A percentile compares a stretch with the other conserved stretches of the same genome.
phyloP scores from a whole-genome alignment of 2,888 invertebrate species.

The Scaptodrosophila latifasciaeformis region DNA sequence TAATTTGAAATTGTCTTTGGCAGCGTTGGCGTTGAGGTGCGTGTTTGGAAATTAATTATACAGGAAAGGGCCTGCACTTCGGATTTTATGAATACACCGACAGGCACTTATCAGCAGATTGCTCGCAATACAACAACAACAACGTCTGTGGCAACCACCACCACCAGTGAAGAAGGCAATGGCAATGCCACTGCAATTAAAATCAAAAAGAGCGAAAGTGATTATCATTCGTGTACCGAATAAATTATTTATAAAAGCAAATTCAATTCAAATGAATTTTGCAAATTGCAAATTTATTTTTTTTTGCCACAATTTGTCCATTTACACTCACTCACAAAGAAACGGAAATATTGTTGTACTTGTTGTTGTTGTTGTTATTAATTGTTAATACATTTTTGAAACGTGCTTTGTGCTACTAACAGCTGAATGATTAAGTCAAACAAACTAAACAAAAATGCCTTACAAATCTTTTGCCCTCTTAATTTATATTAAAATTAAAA shows the following conservation, averaged over 20 bases:
- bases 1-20: not conserved
- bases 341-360: slow-evolving; percentile 32
- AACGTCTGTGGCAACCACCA: slow-evolving; percentile 27
- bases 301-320: too few relatives aligned
- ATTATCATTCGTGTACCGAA: slow-evolving; percentile 74
- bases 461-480: too few relatives aligned
- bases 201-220: slow-evolving; percentile 65
- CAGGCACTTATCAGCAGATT: slow-evolving; percentile 31
- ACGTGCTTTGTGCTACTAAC: slow-evolving; percentile 19
- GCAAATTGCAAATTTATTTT: too few relatives aligned
- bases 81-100: slow-evolving; percentile 45
- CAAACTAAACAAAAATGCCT: too few relatives aligned
- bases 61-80: slow-evolving; percentile 56
- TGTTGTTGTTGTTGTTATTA: slow-evolving; percentile 41
- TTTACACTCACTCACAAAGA: not conserved
- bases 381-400: slow-evolving; percentile 10
- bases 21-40: slow-evolving; percentile 84
- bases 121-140: slow-evolving; percentile 32
- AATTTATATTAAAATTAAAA: too few relatives aligned
- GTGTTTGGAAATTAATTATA: slow-evolving; percentile 88
- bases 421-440: slow-evolving; percentile 9
- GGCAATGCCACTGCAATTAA: slow-evolving; percentile 36
- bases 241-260: slow-evolving; percentile 40
- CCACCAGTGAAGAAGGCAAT: too few relatives aligned
- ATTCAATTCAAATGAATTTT: not conserved